These are phyloP conservation scores for Drosophila ficusphila DNA, from an alignment of 1,140 invertebrate species.

Conservation along the genomic window DNA sequence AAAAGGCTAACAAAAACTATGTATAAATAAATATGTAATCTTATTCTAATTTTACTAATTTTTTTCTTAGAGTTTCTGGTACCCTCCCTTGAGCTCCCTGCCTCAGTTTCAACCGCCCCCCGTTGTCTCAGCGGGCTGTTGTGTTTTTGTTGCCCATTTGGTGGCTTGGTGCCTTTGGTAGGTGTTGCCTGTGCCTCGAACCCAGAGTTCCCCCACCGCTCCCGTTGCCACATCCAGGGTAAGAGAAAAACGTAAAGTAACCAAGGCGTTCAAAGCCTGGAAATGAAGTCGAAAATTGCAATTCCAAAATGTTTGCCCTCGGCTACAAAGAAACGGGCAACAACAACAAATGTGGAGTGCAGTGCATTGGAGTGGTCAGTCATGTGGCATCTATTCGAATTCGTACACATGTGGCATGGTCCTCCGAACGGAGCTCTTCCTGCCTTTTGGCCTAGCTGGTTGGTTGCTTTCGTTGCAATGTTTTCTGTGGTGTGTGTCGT, in stretches of 20 bases:
- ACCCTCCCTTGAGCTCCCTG: conserved; percentile 2
- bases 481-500: conserved; percentile 59
- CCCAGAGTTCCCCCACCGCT: conserved; percentile 15
- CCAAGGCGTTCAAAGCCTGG: conserved; percentile 54
- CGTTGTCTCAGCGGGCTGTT: conserved; percentile 42
- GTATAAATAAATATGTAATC: too few species aligned
- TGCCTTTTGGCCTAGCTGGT: conserved; percentile 30
- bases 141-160: conserved; percentile 51
- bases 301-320: conserved; percentile 82
- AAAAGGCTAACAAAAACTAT: too few species aligned
- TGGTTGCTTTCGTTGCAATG: conserved; percentile 49
- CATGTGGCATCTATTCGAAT: conserved; percentile 71
- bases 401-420: conserved; percentile 59
- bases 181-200: conserved; percentile 63
- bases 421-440: conserved; percentile 21
- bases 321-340: conserved; percentile 41
- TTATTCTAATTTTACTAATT: not conserved
- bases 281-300: conserved; percentile 83
- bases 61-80: conserved; percentile 5
- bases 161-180: conserved; percentile 49
- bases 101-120: conserved; percentile 13
- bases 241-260: conserved; percentile 14
- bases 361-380: conserved; percentile 59
- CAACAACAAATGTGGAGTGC: conserved; percentile 58
- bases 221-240: not conserved